Conservation (phyloP, 2,113 vertebrate genomes). For the Toxostoma redivivum region DNA sequence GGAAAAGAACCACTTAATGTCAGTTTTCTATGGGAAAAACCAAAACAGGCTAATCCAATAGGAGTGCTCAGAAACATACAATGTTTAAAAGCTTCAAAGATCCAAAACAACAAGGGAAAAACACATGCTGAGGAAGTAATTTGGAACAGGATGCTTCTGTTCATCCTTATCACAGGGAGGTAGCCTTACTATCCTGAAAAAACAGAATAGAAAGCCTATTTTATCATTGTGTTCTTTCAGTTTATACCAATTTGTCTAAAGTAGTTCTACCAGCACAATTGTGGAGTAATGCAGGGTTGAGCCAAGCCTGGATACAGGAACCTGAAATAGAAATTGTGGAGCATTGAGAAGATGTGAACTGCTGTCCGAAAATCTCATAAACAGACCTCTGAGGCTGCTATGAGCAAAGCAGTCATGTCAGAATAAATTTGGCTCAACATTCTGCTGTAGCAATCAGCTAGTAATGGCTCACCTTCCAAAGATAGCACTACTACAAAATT, state of each 20-base stretch:
- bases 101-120: constrained; percentile 10
- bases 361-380: background rate
- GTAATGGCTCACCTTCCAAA: background rate
- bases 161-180: background rate
- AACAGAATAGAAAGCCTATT: background rate
- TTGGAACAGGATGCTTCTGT: background rate
- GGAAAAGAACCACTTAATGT: constrained; percentile 72
- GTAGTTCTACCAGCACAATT: background rate
- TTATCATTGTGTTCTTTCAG: background rate
- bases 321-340: background rate
- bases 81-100: constrained; percentile 44
- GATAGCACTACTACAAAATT: background rate
- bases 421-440: background rate
- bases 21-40: constrained; percentile 64
- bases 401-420: background rate
- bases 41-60: constrained; percentile 10
- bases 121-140: constrained; percentile 17
- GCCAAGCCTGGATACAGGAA: background rate
- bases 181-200: background rate
- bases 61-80: constrained; percentile 30
- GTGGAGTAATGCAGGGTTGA: background rate
- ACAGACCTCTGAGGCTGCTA: background rate
- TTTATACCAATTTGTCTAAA: background rate
- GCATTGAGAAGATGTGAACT: background rate
- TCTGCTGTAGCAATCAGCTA: background rate